Evolutionary conservation across 2,797 vertebrate species (phyloP).

Genomic region (Diceros bicornis): DNA sequence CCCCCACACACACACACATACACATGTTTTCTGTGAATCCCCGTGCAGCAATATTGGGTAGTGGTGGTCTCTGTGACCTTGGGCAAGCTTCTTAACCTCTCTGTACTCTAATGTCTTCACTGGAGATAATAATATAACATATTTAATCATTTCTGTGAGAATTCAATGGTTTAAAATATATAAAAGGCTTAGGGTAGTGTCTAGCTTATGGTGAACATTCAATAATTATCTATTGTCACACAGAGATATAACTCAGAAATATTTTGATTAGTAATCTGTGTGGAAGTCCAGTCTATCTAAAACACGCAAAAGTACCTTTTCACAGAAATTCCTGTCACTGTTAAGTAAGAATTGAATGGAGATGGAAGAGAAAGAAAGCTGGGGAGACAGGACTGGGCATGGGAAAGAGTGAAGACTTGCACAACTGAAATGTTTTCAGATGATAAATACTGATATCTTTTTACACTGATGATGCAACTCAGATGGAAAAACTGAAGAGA

Average conservation of each 20-base stretch:
- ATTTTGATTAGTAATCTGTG: slow-evolving; percentile 1
- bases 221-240: neutral
- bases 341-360: neutral
- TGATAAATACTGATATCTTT: neutral
- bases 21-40: slow-evolving; percentile 5
- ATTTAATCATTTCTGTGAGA: neutral
- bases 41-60: neutral
- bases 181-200: neutral
- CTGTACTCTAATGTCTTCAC: neutral
- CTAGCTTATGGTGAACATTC: neutral
- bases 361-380: neutral
- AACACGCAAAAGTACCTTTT: neutral
- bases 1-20: neutral
- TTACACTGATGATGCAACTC: neutral
- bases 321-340: neutral
- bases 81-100: neutral
- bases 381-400: neutral
- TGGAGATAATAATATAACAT: neutral
- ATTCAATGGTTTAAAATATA: neutral
- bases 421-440: neutral
- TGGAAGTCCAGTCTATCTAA: neutral
- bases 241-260: neutral
- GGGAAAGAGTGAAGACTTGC: neutral
- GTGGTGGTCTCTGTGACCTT: neutral
- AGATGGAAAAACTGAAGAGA: neutral